Base-by-base conservation (phyloP, 2,888 invertebrate genomes). In the Drosophila borborema region DNA sequence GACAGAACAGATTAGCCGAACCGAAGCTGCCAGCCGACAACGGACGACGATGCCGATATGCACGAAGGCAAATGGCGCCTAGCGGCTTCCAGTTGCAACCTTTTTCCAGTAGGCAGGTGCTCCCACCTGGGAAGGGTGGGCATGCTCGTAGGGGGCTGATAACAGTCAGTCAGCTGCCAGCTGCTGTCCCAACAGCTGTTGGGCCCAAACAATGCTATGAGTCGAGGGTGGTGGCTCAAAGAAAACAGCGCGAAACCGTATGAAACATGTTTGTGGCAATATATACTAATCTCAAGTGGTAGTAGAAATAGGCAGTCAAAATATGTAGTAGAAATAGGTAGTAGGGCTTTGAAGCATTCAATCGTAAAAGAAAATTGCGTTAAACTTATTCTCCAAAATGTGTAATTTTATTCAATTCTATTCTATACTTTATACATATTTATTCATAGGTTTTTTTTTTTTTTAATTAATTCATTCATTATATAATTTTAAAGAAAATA, bases 71-170 rank as follows among this genome's bases (percentile, higher is more conserved):
- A 64, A 10, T 20, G 51, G 28, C 59, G 41, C 46, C 49, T 58
- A 72, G 64, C 58, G 73, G 62, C 69, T 86, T 90, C 84, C 84
- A 84, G 89, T 74, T 86, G 87, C 89, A 89, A 70, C 63, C 49
- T 51, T 43, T 20, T 86, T 83, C 83, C 83, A 83, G 59, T 43
- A 36, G 14, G 64, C 66, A 68, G 64, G 65, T 77, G 67, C 59
- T 46, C 45, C 12, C 43, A 23, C 20, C 58, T 31, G 12, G 46
- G 43, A 5, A 28, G 54, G 41, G 53, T 55, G 62, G 64, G 34
- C 4, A 28, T 20, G 45, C 10, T 45, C 20, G 6, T 20, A 45
- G 58, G 58, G 16, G 58, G 53, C 66, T 73, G 74, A 77, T 81
- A 77, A 69, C 67, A 40, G 28, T 28, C 55, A 60, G 67, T 88